A percentile compares a stretch with the other conserved stretches of the same genome.
Conservation (phyloP, 2,113 vertebrate species). For the Apteryx mantelli region DNA sequence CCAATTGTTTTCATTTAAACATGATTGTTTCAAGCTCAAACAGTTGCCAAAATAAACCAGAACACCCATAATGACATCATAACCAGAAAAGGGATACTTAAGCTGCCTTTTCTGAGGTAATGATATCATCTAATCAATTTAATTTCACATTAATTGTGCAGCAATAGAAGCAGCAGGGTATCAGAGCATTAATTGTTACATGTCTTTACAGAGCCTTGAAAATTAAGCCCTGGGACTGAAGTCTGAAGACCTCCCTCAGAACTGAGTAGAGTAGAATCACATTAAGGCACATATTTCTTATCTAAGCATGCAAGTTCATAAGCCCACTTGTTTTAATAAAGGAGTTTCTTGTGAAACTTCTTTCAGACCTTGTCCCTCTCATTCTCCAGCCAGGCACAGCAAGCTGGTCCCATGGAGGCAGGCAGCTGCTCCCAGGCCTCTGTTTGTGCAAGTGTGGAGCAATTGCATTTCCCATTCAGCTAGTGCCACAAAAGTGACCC, state of each 20-base stretch:
- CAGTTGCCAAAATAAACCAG: background rate
- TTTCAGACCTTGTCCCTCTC: background rate
- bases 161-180: background rate
- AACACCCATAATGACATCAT: background rate
- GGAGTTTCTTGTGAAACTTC: background rate
- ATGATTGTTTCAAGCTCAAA: background rate
- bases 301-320: background rate
- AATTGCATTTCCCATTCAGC: background rate
- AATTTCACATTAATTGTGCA: background rate
- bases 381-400: background rate
- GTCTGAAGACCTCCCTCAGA: background rate
- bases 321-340: background rate
- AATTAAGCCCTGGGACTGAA: background rate
- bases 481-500: background rate
- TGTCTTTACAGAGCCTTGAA: background rate
- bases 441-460: background rate
- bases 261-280: rapidly evolving
- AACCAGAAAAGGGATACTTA: background rate
- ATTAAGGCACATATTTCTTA: background rate
- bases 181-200: background rate
- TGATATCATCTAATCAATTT: background rate
- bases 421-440: background rate
- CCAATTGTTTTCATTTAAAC: background rate
- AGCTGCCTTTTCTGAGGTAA: background rate
- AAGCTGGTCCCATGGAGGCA: background rate